Evolutionary conservation across 1,140 invertebrate genomes (phyloP).

Genomic region (Diorhabda sublineata): DNA sequence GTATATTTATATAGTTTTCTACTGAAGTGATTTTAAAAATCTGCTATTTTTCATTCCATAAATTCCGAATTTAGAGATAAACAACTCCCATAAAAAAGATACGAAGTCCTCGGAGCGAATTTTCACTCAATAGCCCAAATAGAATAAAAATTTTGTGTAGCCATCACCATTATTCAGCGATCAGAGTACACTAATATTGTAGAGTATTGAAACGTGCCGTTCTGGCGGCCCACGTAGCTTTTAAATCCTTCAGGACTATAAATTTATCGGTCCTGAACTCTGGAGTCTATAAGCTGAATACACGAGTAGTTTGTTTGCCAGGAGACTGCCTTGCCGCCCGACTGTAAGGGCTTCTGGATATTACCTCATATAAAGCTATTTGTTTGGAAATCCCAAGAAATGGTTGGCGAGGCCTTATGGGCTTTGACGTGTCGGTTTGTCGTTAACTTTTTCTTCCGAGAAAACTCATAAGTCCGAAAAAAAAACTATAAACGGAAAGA

Average conservation of each 20-base stretch:
- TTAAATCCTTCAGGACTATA: conserved; percentile 34
- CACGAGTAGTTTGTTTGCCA: conserved; percentile 35
- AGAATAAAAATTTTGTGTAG: too few species aligned
- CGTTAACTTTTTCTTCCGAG: conserved; percentile 1
- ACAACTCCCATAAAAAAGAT: too few species aligned
- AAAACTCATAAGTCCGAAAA: background rate
- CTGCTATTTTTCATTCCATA: too few species aligned
- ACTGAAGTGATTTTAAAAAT: too few species aligned
- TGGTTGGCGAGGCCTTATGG: conserved; percentile 13
- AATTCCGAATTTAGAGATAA: too few species aligned
- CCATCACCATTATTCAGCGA: conserved; percentile 17
- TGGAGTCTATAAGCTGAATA: conserved; percentile 32
- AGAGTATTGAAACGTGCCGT: conserved; percentile 15
- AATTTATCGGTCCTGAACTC: conserved; percentile 33
- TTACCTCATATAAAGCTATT: conserved; percentile 34
- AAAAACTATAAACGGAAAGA: background rate
- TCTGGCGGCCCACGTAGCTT: conserved; percentile 20
- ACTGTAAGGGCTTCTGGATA: conserved; percentile 29
- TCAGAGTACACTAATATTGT: conserved; percentile 18
- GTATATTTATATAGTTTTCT: too few species aligned
- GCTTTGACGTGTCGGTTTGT: conserved; percentile 10
- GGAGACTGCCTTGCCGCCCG: conserved; percentile 25
- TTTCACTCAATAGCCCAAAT: too few species aligned
- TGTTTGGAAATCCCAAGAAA: conserved; percentile 34
- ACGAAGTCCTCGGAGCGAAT: too few species aligned